A percentile compares a stretch with the other conserved stretches of the same genome.
phyloP scores from a whole-genome alignment of 2,888 invertebrate genomes.

The Aporophyla nigra region DNA sequence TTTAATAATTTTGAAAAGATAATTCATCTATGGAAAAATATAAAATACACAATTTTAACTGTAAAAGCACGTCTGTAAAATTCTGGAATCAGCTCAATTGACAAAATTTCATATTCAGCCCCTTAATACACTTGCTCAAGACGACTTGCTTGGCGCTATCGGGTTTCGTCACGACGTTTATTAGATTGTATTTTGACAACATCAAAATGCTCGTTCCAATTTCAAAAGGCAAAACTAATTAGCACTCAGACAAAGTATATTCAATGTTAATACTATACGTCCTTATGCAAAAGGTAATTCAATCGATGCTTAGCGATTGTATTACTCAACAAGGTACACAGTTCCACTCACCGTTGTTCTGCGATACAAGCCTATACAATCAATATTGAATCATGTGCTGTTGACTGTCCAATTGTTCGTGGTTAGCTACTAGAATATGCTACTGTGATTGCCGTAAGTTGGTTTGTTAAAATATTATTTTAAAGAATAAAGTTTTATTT shows the following conservation, averaged over 20 bases:
- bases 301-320: conserved; percentile 67
- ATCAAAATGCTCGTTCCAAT: background rate
- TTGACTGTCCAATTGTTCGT: conserved; percentile 40
- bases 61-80: no score
- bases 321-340: conserved; percentile 57
- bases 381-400: conserved; percentile 46
- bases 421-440: conserved; percentile 44
- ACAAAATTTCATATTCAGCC: no score
- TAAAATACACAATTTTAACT: no score
- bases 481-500: no score
- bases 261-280: conserved; percentile 27
- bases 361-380: conserved; percentile 41
- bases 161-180: background rate
- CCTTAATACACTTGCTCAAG: no score
- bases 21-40: no score
- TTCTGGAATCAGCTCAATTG: no score
- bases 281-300: conserved; percentile 66
- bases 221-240: conserved; percentile 33
- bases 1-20: no score
- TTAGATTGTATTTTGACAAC: background rate
- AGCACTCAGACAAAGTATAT: conserved; percentile 15
- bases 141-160: no score
- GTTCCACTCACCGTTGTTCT: conserved; percentile 34
- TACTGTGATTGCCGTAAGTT: conserved; percentile 11
- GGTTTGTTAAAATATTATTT: background rate